Evolutionary conservation across 2,888 invertebrate species (phyloP), one percentile per base, ranked within the genome.

Genomic region (Drosophila sordidula): DNA sequence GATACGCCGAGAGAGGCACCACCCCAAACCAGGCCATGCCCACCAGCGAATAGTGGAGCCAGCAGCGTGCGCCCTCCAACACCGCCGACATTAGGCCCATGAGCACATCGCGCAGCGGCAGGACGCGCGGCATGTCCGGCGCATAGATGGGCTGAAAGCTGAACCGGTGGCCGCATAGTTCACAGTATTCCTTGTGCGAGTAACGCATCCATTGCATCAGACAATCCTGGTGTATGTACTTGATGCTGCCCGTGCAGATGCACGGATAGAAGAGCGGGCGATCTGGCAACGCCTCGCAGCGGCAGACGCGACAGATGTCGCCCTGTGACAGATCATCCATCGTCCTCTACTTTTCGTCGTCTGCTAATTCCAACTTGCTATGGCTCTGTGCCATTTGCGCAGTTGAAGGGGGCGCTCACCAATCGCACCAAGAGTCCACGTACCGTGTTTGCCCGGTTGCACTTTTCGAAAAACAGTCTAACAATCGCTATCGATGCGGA

Each of bases 181-280:
- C 99, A 93, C 99, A 99, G 91, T 98, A 98, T 92, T 99, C 99
- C 93, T 99, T 99, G 81, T 98, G 95, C 71, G 98, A 99, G 92
- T 99, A 99, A 76, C 98, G 96, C 95, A 99, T 97, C 99, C 99
- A 99, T 93, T 99, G 99, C 88, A 98, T 96, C 72, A 99, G 94
- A 93, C 99, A 99, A 91, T 99, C 99, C 93, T 99, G 99, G 93
- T 99, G 99, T 68, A 99, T 99, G 95, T 97, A 99, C 93, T 99
- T 99, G 86, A 99, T 99, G 85, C 98, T 98, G 56, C 99, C 99
- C 26, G 99, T 99, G 92, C 99, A 99, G 58, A 99, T 98, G 92
- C 99, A 99, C 0, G 99, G 99, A 93, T 99, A 98, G 92, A 98
- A 99, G 9, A 99, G 93, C 1, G 98, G 98, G 78, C 98, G 95